Evolutionary conservation across 2,888 invertebrate species (phyloP), one percentile per base, ranked within the genome.

Genomic region (Agriopis leucophaearia): DNA sequence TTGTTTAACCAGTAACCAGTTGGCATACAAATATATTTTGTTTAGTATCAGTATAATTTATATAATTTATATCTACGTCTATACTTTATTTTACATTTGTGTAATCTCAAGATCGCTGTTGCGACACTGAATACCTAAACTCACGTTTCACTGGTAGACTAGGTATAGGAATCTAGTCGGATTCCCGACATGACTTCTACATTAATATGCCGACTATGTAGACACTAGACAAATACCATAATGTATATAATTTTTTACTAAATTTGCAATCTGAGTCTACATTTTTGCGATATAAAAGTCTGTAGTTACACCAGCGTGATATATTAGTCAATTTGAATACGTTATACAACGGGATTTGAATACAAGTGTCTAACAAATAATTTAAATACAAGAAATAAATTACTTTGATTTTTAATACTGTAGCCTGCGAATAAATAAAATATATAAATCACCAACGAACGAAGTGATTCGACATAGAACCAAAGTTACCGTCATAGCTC

Each of bases 41-140:
- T 38, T 5, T 38, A 12, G 15, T 27, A 8, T 13, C 0, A 10
- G 35, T 51, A 54, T 16, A 54, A 54, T 15, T 38, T 38, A 54
- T 38, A 54, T 54, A 38, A 10, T 8, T 13, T 12, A 38, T 38
- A 38, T 38, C 6, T 4, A 27, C 4, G 2, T 27, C 27, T 27
- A 27, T 27, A 10, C 38, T 38, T 9, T 50, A 50, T 38, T 54
- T 54, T 54, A 54, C 52, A 55, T 55, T 55, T 18, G 8, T 42
- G 55, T 55, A 55, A 60, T 52, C 16, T 60, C n/a, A 35, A 50
- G 51, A 50, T 58, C 44, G 56, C 50, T 57, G 65, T 71, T 69
- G 66, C 70, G 56, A 70, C 62, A 72, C 55, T 62, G 61, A 63
- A 72, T 70, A 57, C 58, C 48, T 70, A 48, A 65, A 40, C 59